Conservation (phyloP, 2,113 vertebrate genomes). For the Chamaea fasciata region DNA sequence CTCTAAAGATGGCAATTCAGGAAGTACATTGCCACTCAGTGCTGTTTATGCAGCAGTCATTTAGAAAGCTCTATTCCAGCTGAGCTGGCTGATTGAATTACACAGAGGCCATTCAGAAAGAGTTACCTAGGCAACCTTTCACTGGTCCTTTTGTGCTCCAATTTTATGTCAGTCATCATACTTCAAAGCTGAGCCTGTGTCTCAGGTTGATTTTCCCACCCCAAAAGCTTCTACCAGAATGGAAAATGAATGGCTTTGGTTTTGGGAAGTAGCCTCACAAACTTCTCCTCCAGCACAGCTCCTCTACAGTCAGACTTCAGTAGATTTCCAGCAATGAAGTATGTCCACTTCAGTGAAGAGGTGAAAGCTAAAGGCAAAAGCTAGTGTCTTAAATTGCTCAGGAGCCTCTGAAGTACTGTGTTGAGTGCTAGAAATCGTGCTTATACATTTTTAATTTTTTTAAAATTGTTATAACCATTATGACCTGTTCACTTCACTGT, state of each 20-base stretch:
- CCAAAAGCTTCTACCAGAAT: neutral
- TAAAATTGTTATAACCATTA: neutral
- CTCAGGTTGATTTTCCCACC: neutral
- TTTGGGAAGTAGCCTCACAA: neutral
- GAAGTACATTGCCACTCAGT: neutral
- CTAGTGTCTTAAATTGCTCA: neutral
- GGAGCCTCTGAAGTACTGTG: neutral
- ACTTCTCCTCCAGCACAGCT: neutral
- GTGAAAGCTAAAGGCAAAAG: neutral
- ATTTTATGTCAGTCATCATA: neutral
- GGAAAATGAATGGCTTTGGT: neutral
- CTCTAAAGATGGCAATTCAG: neutral
- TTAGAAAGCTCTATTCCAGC: neutral
- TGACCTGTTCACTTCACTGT: neutral
- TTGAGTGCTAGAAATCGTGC: neutral
- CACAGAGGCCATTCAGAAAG: neutral
- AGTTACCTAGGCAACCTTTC: constrained; percentile 40
- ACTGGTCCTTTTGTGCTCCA: neutral
- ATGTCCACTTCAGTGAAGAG: neutral
- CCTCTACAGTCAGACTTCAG: neutral
- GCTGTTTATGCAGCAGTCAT: neutral
- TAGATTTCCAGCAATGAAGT: neutral
- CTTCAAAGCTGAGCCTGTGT: neutral
- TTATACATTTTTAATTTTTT: neutral
- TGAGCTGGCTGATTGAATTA: neutral